Evolutionary conservation across 2,888 invertebrate species (phyloP).

Genomic region (Mechanitis mazaeus): DNA sequence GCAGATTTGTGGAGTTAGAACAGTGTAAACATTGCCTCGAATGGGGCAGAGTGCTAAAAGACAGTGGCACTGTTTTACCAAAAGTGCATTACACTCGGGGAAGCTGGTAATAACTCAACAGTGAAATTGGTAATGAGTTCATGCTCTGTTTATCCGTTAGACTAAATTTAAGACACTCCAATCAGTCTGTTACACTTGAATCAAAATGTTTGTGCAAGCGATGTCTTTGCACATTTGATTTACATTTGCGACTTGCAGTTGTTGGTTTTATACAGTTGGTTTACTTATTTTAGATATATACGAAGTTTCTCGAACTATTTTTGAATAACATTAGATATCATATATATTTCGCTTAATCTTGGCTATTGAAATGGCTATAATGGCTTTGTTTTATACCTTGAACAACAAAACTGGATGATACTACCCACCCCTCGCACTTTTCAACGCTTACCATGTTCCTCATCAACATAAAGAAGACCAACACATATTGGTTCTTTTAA

Average conservation of each 20-base stretch:
- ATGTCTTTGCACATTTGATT: background rate
- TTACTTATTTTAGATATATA: no score
- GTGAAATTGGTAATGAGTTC: conserved; percentile 1
- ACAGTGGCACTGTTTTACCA: conserved; percentile 13
- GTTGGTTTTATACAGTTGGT: background rate
- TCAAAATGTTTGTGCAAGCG: background rate
- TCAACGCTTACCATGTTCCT: no score
- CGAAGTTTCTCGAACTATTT: no score
- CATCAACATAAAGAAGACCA: no score
- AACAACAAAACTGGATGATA: no score
- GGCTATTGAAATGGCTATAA: no score
- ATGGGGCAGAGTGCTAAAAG: background rate
- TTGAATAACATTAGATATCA: no score
- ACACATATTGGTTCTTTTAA: no score
- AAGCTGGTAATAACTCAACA: conserved; percentile 4
- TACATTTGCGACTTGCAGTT: background rate
- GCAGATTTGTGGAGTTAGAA: conserved; percentile 3
- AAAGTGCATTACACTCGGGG: conserved; percentile 13
- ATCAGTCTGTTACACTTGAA: background rate
- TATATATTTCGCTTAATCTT: no score
- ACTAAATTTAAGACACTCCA: background rate
- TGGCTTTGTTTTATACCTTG: no score
- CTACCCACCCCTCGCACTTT: no score
- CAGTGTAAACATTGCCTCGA: background rate
- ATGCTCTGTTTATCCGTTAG: background rate